Evolutionary conservation across 2,113 vertebrate genomes (phyloP), one percentile per base, ranked within the genome.

Genomic region (Toxostoma redivivum): DNA sequence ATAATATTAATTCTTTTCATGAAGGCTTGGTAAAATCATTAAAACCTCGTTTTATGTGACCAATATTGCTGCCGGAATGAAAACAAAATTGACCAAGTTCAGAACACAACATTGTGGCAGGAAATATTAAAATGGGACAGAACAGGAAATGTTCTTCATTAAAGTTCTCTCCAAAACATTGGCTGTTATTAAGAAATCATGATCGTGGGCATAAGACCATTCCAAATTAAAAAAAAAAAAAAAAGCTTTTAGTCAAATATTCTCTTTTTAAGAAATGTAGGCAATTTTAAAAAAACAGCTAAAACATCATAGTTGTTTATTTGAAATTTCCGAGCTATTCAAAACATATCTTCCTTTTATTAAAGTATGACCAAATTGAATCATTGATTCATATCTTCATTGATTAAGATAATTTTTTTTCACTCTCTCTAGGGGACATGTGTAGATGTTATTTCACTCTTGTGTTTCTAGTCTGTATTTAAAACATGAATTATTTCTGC

Each of bases 271-370:
- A 54, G 7, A 69, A 73, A 12, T 3, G 27, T 33, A 42, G 4
- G 18, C 1, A 51, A 31, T 44, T 54, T 24, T 0, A 8, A 12
- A 66, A 16, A 58, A 8, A 2, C 3, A 37, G 28, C 2, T 38
- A 38, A 66, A 91, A 45, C 11, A 57, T 3, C 3, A 16, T 24
- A 33, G 7, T 1, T n/a, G 12, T 35, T 77, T 77, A 33, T 33
- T 22, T 12, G 1, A 8, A 16, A 47, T 53, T 70, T 81, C 27
- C 44, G 30, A 76, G 25, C 7, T 82, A 24, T 40, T 77, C 58
- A 56, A 60, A 50, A 24, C 5, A 20, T 27, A 1, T 48, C 33
- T 37, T 80, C 30, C 42, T 65, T 81, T 3, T 11, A 3, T 40
- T 28, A 53, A 66, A n/a, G 7, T 51, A 44, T 44, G 37, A 64